Evolutionary conservation across 2,797 vertebrate genomes (phyloP), one percentile per base, ranked within the genome.

Genomic region (Microcaecilia unicolor): DNA sequence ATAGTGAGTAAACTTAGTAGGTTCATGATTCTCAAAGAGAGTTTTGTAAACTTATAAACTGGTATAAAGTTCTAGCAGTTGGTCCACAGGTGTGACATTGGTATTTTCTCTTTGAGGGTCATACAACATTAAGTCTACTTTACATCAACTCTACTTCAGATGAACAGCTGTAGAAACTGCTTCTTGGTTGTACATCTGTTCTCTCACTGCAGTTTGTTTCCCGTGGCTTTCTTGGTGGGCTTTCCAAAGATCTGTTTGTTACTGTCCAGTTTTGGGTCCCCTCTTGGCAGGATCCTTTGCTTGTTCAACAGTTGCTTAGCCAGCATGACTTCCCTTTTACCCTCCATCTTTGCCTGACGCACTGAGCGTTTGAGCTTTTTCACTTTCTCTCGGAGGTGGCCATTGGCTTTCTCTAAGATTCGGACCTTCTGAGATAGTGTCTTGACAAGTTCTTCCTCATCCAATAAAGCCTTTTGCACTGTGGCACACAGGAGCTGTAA

Each of bases 281-380:
- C 37, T 9, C 31, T 25, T 13, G 24, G 18, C 11, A 28, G 18
- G 14, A 43, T 33, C 23, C 63, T 69, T 42, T 66, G 68, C 3
- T 80, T 53, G 20, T 78, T 64, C 1, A 80, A 72, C 5, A 81
- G 57, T 51, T 82, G 74, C 40, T 87, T 87, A 35, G 81, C 65
- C 50, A 48, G 64, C 19, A 79, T 61, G 25, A 67, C 75, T 31
- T 80, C 80, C 15, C 83, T 78, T 41, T 86, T 76, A 22, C 51
- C 71, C 26, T 78, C 83, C 2, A 78, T 73, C 10, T 82, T 83
- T 35, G 79, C 82, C 63, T 84, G 81, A 14, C 85, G 78, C 17
- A 89, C 61, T 44, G 78, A 73, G 18, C 87, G 83, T 25, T 89
- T 89, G 64, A 88, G 76, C 54, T 69, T 87, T 72, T 84, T 88